These are phyloP conservation scores for Apodemia mormo DNA, from an alignment of 2,888 invertebrate species.

Conservation along the genomic window DNA sequence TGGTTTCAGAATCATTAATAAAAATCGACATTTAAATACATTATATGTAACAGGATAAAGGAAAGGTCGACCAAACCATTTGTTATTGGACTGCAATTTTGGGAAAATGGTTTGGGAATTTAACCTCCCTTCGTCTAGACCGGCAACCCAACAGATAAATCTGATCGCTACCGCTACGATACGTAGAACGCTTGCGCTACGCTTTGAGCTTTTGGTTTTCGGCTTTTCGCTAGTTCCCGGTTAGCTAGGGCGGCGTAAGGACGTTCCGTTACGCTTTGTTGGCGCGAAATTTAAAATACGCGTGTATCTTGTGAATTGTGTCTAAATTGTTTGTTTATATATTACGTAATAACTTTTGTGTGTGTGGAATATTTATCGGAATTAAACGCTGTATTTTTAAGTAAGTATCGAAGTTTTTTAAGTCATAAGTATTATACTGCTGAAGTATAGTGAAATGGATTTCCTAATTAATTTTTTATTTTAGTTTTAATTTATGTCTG, in stretches of 20 bases:
- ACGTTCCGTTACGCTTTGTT: slow-evolving; percentile 43
- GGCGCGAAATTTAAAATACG: slow-evolving; percentile 65
- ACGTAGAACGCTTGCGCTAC: slow-evolving; percentile 10
- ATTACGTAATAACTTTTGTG: slow-evolving; percentile 3
- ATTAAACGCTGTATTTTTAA: neutral
- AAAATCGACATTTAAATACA: slow-evolving; percentile 27
- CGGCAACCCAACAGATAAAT: slow-evolving; percentile 43
- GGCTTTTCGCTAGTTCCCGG: slow-evolving; percentile 54
- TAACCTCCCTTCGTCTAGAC: slow-evolving; percentile 66
- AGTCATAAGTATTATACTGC: too few species aligned
- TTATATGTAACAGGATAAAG: neutral
- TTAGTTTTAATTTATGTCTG: too few species aligned
- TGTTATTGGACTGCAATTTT: slow-evolving; percentile 40
- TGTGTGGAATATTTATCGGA: slow-evolving; percentile 19
- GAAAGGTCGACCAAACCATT: slow-evolving; percentile 8
- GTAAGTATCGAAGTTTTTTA: neutral
- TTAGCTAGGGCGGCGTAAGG: slow-evolving; percentile 49
- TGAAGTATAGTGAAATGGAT: too few species aligned
- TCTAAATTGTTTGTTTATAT: slow-evolving; percentile 20
- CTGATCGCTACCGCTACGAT: slow-evolving; percentile 32
- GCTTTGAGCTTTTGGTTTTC: slow-evolving; percentile 20
- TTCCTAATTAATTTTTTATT: too few species aligned
- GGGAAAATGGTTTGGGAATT: slow-evolving; percentile 63
- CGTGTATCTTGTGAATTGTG: slow-evolving; percentile 33
- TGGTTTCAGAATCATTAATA: too few species aligned